Evolutionary conservation across 2,113 vertebrate species (phyloP), one percentile per base, ranked within the genome.

Genomic region (Elephas maximus): DNA sequence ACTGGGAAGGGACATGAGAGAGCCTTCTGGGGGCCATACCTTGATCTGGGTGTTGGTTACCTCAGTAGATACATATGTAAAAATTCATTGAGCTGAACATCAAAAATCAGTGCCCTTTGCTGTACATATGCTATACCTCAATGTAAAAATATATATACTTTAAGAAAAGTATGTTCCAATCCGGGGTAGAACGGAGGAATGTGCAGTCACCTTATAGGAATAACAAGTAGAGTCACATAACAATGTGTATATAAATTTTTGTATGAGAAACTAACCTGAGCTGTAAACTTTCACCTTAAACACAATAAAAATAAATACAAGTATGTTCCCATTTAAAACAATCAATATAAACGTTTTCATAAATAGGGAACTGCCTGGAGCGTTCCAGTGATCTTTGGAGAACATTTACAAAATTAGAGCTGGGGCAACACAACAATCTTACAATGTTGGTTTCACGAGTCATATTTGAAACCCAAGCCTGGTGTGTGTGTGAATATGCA

Each of bases 101-200:
- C 92, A 88, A 73, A 78, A 65, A 80, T 44, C 28, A 83, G 24
- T 79, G 12, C 18, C 23, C 69, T 86, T 86, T 87, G 77, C 23
- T 84, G 2, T 60, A 57, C 24, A 62, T 74, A 45, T 14, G 45
- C 53, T 74, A 63, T 63, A 57, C 11, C 8, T 92, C 85, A 48
- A 78, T 71, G 87, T 94, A 83, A 48, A 18, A 41, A 44, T 21
- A 41, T n/a, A n/a, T 78, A 41, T 78, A 9, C 92, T 95, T 92
- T 30, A 83, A 88, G 69, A 80, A 96, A 93, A 90, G 2, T 41
- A 53, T 84, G 23, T 92, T 84, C 5, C 48, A 26, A n/a, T 33
- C 20, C 37, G 37, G 37, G 37, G 37, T 37, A 37, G 37, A 37
- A 37, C 37, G 37, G 37, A 37, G 37, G 37, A 37, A 37, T 37